A percentile compares a stretch with the other conserved stretches of the same genome.
Conservation (phyloP, 2,113 vertebrate species). For the Chiloscyllium plagiosum region DNA sequence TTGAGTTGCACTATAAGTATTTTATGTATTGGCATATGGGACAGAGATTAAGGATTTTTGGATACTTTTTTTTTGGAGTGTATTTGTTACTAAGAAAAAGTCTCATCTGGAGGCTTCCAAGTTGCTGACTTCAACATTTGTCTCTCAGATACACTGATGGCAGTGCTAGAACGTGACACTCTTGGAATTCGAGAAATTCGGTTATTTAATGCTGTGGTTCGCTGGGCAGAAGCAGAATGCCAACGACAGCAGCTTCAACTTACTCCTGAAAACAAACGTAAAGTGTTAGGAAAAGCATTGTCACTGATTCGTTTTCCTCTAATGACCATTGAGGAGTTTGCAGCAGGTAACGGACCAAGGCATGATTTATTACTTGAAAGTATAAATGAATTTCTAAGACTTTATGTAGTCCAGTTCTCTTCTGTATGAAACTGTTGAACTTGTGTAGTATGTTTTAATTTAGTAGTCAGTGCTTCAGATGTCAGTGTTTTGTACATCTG, state of each 20-base stretch:
- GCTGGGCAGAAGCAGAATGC: slow-evolving; percentile 87
- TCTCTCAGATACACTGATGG: slow-evolving; percentile 80
- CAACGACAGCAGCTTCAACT: slow-evolving; percentile 87
- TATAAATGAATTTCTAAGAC: slow-evolving; percentile 5
- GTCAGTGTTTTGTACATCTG: background rate
- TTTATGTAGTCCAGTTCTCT: background rate
- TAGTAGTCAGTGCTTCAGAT: background rate
- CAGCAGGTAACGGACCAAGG: slow-evolving; percentile 69
- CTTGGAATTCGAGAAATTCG: slow-evolving; percentile 89
- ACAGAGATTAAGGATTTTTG: background rate
- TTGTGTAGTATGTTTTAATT: background rate
- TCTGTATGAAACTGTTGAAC: too few relatives aligned
- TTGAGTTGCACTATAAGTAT: background rate
- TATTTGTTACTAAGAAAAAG: background rate
- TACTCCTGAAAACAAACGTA: slow-evolving; percentile 84
- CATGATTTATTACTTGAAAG: background rate
- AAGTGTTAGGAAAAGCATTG: slow-evolving; percentile 83
- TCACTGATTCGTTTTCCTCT: slow-evolving; percentile 91
- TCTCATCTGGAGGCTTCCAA: background rate
- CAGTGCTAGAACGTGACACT: slow-evolving; percentile 87
- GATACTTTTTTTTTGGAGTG: background rate
- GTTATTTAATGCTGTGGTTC: slow-evolving; percentile 81
- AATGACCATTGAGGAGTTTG: slow-evolving; percentile 98
- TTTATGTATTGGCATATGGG: background rate
- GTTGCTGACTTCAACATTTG: background rate